phyloP scores from a whole-genome alignment of 35 echinoderm and acorn worm species.

The Patiria miniata region DNA sequence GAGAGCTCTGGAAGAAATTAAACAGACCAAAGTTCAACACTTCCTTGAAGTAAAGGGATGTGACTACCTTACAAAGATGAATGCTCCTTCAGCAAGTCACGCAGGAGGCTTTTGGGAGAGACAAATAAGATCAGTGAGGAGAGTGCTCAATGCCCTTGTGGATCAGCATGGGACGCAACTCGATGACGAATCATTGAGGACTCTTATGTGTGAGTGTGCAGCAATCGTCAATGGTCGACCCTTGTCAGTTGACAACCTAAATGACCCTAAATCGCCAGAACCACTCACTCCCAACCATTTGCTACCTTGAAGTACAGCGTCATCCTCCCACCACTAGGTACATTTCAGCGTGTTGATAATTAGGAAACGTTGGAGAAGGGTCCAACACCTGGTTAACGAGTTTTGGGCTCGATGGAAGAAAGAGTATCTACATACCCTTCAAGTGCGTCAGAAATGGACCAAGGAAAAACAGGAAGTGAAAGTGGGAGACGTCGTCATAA shows the following conservation, averaged over 20 bases:
- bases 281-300: constrained; percentile 78
- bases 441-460: constrained; percentile 58
- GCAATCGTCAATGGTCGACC: constrained; percentile 67
- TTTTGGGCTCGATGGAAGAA: constrained; percentile 72
- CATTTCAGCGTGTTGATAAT: constrained; percentile 19
- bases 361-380: constrained; percentile 58
- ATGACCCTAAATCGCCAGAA: constrained; percentile 45
- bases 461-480: constrained; percentile 10
- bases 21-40: constrained; percentile 39
- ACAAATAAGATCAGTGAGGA: constrained; percentile 52
- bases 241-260: constrained; percentile 42
- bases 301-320: constrained; percentile 46
- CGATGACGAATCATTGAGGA: constrained; percentile 71
- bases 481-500: constrained; percentile 43
- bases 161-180: constrained; percentile 48
- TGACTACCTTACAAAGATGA: too few relatives aligned
- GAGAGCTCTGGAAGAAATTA: constrained; percentile 47
- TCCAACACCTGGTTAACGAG: constrained; percentile 67
- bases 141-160: constrained; percentile 49
- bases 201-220: constrained; percentile 67
- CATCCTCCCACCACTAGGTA: constrained; percentile 47
- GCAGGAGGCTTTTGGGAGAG: constrained; percentile 69
- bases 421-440: constrained; percentile 67
- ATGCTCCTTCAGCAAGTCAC: too few relatives aligned
- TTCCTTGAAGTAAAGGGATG: constrained; percentile 23